Evolutionary conservation across 2,797 vertebrate species (phyloP), one percentile per base, ranked within the genome.

Genomic region (Passerculus sandwichensis): DNA sequence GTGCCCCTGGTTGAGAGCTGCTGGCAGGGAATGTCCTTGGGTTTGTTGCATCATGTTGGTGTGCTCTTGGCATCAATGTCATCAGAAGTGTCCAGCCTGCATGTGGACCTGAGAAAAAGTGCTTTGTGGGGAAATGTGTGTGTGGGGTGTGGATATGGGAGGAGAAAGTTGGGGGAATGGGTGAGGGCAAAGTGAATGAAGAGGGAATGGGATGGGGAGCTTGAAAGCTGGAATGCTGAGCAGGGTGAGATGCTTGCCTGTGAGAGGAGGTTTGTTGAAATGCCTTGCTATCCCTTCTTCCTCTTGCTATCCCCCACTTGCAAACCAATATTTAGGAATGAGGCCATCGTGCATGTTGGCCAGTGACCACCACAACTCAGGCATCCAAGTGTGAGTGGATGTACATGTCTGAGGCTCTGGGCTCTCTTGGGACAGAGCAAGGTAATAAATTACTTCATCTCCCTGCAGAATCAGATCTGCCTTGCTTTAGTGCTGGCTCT

Each of bases 181-280:
- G 15, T 61, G 56, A 90, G 48, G 74, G 29, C 0, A 1, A 82
- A 87, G 25, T 40, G 92, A 86, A 93, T 76, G 74, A 75, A 84
- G 66, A 84, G 38, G 92, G 50, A 54, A 51, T 29, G 75, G 54
- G 74, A 48, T 91, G 80, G 79, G 87, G 45, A 94, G 87, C 94
- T 91, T 93, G 91, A 93, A 82, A 92, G 73, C 79, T 81, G 89
- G 92, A 95, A 96, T 94, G 94, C 89, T 94, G 64, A 82, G 42
- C 74, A 78, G 87, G n/a, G 44, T 79, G 64, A 91, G 69, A 40
- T 67, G 84, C 95, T 96, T 96, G 96, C 93, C 91, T 95, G 62
- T 54, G 61, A 91, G 62, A 70, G 80, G 25, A 86, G 50, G 15
- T 75, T 80, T 89, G 66, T 83, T 95, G 83, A 90, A 88, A 56